These are phyloP conservation scores for Hippocampus zosterae DNA, from an alignment of 2,113 vertebrate species.

Conservation along the genomic window DNA sequence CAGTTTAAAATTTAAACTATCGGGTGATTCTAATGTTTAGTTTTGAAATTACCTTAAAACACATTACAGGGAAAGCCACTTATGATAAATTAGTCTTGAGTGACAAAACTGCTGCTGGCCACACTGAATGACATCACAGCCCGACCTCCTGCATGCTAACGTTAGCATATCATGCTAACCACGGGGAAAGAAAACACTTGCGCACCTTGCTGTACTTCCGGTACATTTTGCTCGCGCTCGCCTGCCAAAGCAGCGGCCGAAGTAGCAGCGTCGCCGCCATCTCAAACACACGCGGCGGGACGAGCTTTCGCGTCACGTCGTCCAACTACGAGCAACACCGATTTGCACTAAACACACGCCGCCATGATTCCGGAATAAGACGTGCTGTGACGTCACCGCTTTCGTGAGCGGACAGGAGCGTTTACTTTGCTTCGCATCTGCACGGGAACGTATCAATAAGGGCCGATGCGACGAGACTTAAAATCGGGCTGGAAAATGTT, in stretches of 20 bases:
- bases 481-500: not conserved
- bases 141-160: conserved; percentile 25
- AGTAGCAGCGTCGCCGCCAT: conserved; percentile 51
- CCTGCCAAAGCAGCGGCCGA: conserved; percentile 29
- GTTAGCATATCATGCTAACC: conserved; percentile 20
- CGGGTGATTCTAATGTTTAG: too few species aligned
- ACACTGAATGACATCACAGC: conserved; percentile 8
- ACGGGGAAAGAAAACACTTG: not conserved
- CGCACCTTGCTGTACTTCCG: conserved; percentile 71
- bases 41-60: too few species aligned
- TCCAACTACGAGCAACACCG: not conserved
- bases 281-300: not conserved
- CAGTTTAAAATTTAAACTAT: not conserved
- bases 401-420: not conserved
- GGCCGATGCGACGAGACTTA: not conserved
- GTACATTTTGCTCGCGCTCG: conserved; percentile 21
- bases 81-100: too few species aligned
- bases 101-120: not conserved
- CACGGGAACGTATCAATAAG: not conserved
- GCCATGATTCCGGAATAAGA: conserved; percentile 70
- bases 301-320: not conserved
- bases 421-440: conserved; percentile 8
- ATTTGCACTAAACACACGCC: conserved; percentile 26
- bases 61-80: too few species aligned
- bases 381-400: conserved; percentile 36